Base-by-base conservation (phyloP, 2,113 vertebrate genomes). In the Plestiodon gilberti region DNA sequence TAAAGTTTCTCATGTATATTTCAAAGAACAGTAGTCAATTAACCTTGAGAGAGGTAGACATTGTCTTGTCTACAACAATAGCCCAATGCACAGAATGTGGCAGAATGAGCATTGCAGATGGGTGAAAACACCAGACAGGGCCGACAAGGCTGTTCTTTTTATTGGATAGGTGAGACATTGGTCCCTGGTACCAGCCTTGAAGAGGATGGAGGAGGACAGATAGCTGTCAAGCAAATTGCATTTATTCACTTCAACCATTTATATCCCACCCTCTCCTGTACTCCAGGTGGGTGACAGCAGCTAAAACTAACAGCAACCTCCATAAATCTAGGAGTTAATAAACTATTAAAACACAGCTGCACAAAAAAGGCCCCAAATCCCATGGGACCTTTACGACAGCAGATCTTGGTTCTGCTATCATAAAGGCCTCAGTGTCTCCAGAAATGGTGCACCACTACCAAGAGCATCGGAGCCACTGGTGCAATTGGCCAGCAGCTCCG, bases 1-100 rank as follows among this genome's bases (percentile, higher is more conserved):
- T 95, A 93, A 92, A 92, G 81, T 91, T 89, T 90, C 93, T 95
- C 94, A 94, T 93, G 92, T 93, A 92, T 94, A 91, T 95, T 95
- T 95, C 89, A 95, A 93, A 95, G 92, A 95, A 90, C 90, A 92
- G 91, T 90, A 94, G 93, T 95, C 95, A 95, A 94, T 95, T 95
- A 95, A 95, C 95, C 94, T 95, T 94, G 94, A 91, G 88, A 92
- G 89, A 93, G 93, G 84, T 93, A 93, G 91, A 88, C 9, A 0
- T 92, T 93, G 90, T 90, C 86, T 84, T 93, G 92, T 93, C 93
- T 89, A 81, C 91, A 86, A 67, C 91, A 93, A 86, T 91, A 92
- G 93, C 77, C 86, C 1, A 67, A 67, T 65, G 57, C 0, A 1
- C 71, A 90, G 92, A 90, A 90, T 74, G 91, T 74, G 86, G 30